These are phyloP conservation scores for Planococcus citri DNA, from an alignment of 1,140 invertebrate species.

Conservation along the genomic window DNA sequence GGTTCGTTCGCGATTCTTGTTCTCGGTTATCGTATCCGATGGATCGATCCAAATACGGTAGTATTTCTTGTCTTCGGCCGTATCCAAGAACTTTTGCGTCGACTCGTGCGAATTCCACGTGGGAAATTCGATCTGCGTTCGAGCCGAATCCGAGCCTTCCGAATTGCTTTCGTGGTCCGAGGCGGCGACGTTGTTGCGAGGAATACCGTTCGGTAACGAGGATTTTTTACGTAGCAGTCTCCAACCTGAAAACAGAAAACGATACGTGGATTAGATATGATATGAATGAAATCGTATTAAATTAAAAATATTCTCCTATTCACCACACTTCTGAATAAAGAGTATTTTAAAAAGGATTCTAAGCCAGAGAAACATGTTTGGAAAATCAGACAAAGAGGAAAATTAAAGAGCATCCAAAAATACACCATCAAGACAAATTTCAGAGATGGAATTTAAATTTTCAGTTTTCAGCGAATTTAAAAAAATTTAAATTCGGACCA, in stretches of 20 bases:
- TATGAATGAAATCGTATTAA: too few species aligned
- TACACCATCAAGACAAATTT: too few species aligned
- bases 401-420: too few species aligned
- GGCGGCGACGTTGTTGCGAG: constrained; percentile 8
- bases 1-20: constrained; percentile 28
- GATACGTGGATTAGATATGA: too few species aligned
- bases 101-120: constrained; percentile 33
- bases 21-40: not conserved
- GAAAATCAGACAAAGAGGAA: too few species aligned
- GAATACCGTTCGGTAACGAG: not conserved
- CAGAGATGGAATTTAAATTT: too few species aligned
- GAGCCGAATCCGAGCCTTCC: constrained; percentile 26
- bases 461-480: too few species aligned
- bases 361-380: too few species aligned
- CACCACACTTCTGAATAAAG: too few species aligned
- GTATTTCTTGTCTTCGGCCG: constrained; percentile 29
- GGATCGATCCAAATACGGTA: constrained; percentile 33
- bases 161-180: not conserved
- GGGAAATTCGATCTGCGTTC: constrained; percentile 29
- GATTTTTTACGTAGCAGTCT: constrained; percentile 28
- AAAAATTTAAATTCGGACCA: too few species aligned
- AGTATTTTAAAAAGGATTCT: too few species aligned
- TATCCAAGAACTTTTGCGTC: constrained; percentile 26
- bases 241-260: constrained; percentile 26
- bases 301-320: too few species aligned